phyloP scores from a whole-genome alignment of 2,888 invertebrate species.

The Diloba caeruleocephala region DNA sequence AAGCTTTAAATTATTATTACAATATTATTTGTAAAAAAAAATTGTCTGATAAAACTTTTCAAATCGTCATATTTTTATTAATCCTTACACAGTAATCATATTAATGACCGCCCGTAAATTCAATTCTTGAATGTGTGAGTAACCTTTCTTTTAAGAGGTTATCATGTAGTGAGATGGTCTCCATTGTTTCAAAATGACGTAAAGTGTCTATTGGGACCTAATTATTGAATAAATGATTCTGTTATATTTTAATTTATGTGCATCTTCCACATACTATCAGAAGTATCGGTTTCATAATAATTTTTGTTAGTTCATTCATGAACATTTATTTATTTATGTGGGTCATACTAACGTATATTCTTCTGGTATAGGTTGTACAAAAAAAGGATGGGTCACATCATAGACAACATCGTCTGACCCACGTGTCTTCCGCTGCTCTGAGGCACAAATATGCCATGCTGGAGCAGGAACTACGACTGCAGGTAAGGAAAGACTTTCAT shows the following conservation, averaged over 20 bases:
- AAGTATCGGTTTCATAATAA: neutral
- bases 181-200: no score
- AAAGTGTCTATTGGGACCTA: no score
- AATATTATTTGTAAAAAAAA: slow-evolving; percentile 23
- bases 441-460: slow-evolving; percentile 86
- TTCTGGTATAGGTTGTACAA: slow-evolving; percentile 78
- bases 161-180: no score
- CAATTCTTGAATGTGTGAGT: no score
- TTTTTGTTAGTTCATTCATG: neutral
- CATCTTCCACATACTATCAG: no score
- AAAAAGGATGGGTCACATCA: slow-evolving; percentile 76
- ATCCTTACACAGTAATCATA: no score
- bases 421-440: slow-evolving; percentile 81
- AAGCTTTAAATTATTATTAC: slow-evolving; percentile 53
- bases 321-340: neutral
- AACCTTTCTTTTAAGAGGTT: no score
- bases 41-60: neutral
- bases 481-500: slow-evolving; percentile 64
- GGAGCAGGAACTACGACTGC: slow-evolving; percentile 83
- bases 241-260: no score
- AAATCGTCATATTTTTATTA: no score
- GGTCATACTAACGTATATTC: slow-evolving; percentile 17
- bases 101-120: no score
- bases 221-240: no score
- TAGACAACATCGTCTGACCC: slow-evolving; percentile 75